Base-by-base conservation (phyloP, 2,113 vertebrate species). In the Urocitellus parryii region DNA sequence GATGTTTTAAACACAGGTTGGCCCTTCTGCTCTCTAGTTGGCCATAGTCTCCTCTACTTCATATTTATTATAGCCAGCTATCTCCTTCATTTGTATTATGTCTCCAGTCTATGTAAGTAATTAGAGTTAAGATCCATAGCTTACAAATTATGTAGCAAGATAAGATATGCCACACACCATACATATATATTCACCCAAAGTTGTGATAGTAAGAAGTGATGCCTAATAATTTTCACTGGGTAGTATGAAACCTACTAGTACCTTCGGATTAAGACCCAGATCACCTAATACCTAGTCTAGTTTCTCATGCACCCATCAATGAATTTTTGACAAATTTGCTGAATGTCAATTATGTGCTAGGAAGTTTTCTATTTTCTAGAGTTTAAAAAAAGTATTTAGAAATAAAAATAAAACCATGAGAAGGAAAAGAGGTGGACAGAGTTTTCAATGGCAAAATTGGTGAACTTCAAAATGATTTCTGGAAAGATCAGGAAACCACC, bases 391-490 rank as follows among this genome's bases (percentile, higher is more conserved):
- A 93, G 9, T 67, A 87, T 10, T 88, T 67, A 82, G 79, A 95
- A 85, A 85, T 20, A 37, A 68, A 29, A 0, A 56, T 70, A 51
- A 92, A n/a, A 87, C 56, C 18, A 82, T 67, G 83, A 68, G 48
- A 95, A 90, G 93, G 5, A 81, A 91, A 88, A 85, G 67, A 45
- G 39, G 39, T 91, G 48, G 77, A 77, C 25, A n/a, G 27, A 48
- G 13, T n/a, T n/a, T 68, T 92, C 34, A 45, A 34, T 72, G 85
- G 67, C 78, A 96, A 78, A 77, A 85, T 16, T 85, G 82, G 73
- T 74, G 74, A 95, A 85, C 70, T 61, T 68, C 91, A 89, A 92
- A 85, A 82, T 94, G 93, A 93, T 88, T 97, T 95, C 37, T 82
- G 94, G 56, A 74, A 63, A 94, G 92, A 90, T 94, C 81, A 96